Evolutionary conservation across 2,888 invertebrate genomes (phyloP), one percentile per base, ranked within the genome.

Genomic region (Chouioia cunea): DNA sequence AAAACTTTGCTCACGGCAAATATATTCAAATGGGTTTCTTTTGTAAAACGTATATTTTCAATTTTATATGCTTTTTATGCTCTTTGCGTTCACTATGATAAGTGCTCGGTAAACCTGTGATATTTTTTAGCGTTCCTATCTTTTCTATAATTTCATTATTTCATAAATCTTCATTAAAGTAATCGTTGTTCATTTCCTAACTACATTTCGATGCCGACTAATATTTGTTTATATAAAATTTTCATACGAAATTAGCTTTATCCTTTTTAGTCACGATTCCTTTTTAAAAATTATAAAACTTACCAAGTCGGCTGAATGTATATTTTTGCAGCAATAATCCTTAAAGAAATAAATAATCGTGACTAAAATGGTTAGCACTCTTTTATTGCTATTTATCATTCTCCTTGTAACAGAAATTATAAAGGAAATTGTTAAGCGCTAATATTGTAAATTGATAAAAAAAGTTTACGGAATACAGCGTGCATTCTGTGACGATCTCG

Each of bases 91-190:
- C 54, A 64, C 63, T 16, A 54, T 53, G 68, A 60, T 47, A 44
- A 50, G 43, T 65, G 64, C 52, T 62, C 65, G 20, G 73, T 70
- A 73, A 62, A 64, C 48, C 57, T 70, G 64, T 70, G 70, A 67
- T 71, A 73, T 65, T 58, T 14, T 23, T 20, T 58, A 68, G 65
- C 14, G 47, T 66, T 58, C 50, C 62, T 23, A 65, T 63, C 53
- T 69, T 69, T 70, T 67, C 65, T 65, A 69, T 58, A 65, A 62
- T 46, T 59, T 66, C 52, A 16, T 54, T 4, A 16, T 23, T 66
- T 66, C 18, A 65, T 36, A 36, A 6, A 36, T 36, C 36, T 10
- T 65, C 18, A 52, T 63, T 14, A 62, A 56, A 63, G 43, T 53
- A n/a, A 52, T 23, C 10, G 22, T 54, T 27, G 4, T 57, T 54